Evolutionary conservation across 2,888 invertebrate genomes (phyloP), one percentile per base, ranked within the genome.

Genomic region (Lithophane socia): DNA sequence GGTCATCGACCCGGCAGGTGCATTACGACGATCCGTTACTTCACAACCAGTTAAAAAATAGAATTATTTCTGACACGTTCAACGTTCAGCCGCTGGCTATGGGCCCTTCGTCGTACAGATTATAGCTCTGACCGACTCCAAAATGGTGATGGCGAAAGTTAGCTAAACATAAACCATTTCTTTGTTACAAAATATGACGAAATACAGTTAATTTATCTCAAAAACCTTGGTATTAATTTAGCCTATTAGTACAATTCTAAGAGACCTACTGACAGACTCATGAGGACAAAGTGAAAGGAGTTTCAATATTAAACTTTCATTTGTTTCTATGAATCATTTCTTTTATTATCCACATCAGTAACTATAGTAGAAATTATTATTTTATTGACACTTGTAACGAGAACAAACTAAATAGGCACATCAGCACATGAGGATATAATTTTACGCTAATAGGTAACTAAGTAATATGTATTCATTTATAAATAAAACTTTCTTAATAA

Each of bases 1-100:
- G 90, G 90, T 89, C 90, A 79, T 82, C 68, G 90, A 90, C 91
- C 91, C 83, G 82, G 82, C 88, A 87, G 90, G 86, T 92, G 92
- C 92, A 92, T 86, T 85, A 88, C 82, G 70, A 64, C 73, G 75
- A 72, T 68, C 87, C 86, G 86, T 88, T 89, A 88, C 79, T 82
- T 82, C 83, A 83, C 82, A 87, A 86, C 85, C 81, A 80, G 84
- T 79, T 66, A 76, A 83, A 88, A 88, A 82, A 84, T 42, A 66
- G 75, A 76, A 76, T 77, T 79, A 73, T 72, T 72, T 69, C 69
- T 72, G 64, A 75, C 75, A 78, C 75, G 75, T 78, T 75, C 58
- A 68, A 78, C 75, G 75, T 78, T 75, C 58, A 68, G 63, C 80
- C 58, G 66, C n/a, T 65, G 64, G 77, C 85, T 76, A 63, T 83